Evolutionary conservation across 2,888 invertebrate species (phyloP), one percentile per base, ranked within the genome.

Genomic region (Eucera pruinosa): DNA sequence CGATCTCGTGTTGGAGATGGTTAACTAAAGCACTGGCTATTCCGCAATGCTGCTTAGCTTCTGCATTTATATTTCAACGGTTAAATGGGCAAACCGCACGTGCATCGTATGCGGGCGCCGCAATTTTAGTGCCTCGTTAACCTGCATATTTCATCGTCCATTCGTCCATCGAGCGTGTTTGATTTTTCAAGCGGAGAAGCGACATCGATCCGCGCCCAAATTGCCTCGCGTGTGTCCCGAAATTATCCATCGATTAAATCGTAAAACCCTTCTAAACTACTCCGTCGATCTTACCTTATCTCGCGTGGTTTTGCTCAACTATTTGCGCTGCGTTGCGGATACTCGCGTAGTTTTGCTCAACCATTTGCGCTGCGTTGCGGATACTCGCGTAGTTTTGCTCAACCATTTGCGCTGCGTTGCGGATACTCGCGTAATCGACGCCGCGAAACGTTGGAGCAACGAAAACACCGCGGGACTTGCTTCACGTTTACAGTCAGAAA

Each of bases 91-190:
- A 20, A 27, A 39, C 30, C 13, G 55, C 33, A 20, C 55, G 20
- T 27, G 57, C 58, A 13, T 20, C 27, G 18, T 45, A 18, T 30
- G 0, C 13, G 36, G 36, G 36, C 7, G 3, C 43, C 39, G 50
- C 50, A 64, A 75, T 75, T 75, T 75, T 64, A 75, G 23, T 45
- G 47, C 2, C 52, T 52, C 47, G 64, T 73, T 75, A 52, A 60
- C 47, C 73, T 65, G 58, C 52, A 73, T 60, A 60, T 75, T 75
- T 60, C 65, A 75, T 65, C 39, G 20, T 25, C 3, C 45, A 15
- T 55, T 45, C 64, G 39, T 6, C 15, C 30, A 54, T 48, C 39
- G 39, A 45, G 48, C 48, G 50, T 18, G 72, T 50, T 50, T 74
- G 72, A 75, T 73, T 75, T 73, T 47, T 73, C 15, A 54, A 62